Evolutionary conservation across 1,140 invertebrate genomes (phyloP), one percentile per base, ranked within the genome.

Genomic region (Pissodes strobi): DNA sequence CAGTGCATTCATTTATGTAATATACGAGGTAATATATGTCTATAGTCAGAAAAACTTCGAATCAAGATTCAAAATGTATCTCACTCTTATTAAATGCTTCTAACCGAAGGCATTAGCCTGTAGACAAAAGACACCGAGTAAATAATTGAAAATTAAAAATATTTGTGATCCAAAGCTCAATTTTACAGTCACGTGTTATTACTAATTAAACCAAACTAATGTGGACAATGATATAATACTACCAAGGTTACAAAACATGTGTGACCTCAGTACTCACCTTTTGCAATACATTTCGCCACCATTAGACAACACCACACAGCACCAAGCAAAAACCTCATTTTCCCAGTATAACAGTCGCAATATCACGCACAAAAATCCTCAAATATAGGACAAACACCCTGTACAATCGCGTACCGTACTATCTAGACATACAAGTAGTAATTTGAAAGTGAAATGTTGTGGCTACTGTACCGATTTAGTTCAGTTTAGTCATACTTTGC

Each of bases 381-480:
- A 21, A 45, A 19, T 21, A 45, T 12, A 45, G 3, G 2, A 30
- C 8, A 23, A 25, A 51, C 48, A 51, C 48, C 22, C 48, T 27
- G 23, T 51, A 30, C 3, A 13, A 51, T 13, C 23, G 19, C 22
- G 48, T 30, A 5, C 48, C 22, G 48, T 27, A 9, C 48, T 51
- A 25, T 51, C 48, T 51, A 51, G n/a, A 51, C 48, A 18, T 51
- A 27, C 3, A 51, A n/a, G 23, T 51, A 51, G 23, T 30, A 53
- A 57, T 43, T 57, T 25, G 56, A 59, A 59, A 59, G 56, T 59
- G 56, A 59, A 59, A 59, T 43, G 34, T 23, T 39, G 9, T 51
- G 38, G 39, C 53, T 41, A 57, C 53, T 43, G 53, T 57, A 43
- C 53, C 53, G 53, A 57, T 57, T 57, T 57, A 39, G 53, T 57